Base-by-base conservation (phyloP, 2,888 invertebrate species). In the Hirtodrosophila duncani region DNA sequence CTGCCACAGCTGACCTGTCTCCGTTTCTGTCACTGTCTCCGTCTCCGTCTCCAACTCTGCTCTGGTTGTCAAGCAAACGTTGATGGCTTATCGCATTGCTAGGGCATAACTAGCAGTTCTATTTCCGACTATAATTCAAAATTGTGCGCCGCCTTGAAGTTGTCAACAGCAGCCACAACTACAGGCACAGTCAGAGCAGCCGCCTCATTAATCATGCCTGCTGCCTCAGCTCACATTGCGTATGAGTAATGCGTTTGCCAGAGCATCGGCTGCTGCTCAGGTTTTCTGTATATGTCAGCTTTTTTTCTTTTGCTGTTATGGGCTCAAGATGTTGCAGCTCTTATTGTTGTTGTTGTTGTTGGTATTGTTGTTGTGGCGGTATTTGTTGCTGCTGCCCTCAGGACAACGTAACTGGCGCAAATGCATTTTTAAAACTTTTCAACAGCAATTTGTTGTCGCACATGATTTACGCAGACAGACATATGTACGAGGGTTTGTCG, bases 71-170 rank as follows among this genome's bases (percentile, higher is more conserved):
- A n/a, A n/a, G n/a, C n/a, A n/a, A n/a, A n/a, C 62, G 60, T 69
- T 79, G 80, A 80, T 75, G 80, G 68, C 75, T 67, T 81, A 81
- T 81, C 79, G 81, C 79, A 53, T 49, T 61, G 51, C 57, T 46
- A 44, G 34, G 38, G 44, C n/a, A n/a, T n/a, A 45, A 42, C 44
- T 56, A 45, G 37, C 37, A 23, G 59, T 48, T 52, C 45, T 79
- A 77, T 68, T 78, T 70, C 56, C 58, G 45, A 60, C 60, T 48
- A 68, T 80, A 77, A 77, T 72, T 80, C 78, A 71, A 66, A 80
- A 72, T 60, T 71, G 62, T 49, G 26, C 14, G 33, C 50, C 33
- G 65, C 58, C 72, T 67, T 51, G 55, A 33, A 51, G 48, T 56
- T 79, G 72, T 72, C 72, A 72, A 46, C 68, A 58, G 39, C 71